These are phyloP conservation scores for Paraescarpia echinospica DNA, from an alignment of 1,140 invertebrate species.

Conservation along the genomic window DNA sequence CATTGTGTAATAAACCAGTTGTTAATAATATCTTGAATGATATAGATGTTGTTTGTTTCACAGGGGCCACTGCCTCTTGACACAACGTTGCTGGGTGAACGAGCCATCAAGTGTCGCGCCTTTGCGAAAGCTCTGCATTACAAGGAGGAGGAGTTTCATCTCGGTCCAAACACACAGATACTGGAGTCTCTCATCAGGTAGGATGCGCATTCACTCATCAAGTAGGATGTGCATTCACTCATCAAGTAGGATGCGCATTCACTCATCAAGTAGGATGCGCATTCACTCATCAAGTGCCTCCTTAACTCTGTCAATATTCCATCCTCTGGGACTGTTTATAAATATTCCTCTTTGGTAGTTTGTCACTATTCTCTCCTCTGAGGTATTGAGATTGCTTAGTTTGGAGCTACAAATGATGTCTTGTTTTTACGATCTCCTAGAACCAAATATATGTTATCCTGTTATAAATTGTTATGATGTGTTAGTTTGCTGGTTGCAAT, in stretches of 20 bases:
- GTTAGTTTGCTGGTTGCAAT: neutral
- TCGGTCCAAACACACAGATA: slow-evolving; percentile 72
- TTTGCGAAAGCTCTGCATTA: slow-evolving; percentile 97
- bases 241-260: no score
- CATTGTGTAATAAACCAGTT: no score
- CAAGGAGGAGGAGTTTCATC: slow-evolving; percentile 94
- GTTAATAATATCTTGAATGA: no score
- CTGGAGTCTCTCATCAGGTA: slow-evolving; percentile 86
- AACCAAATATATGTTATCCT: no score
- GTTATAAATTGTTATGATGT: no score
- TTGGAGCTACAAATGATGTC: neutral
- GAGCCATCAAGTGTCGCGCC: slow-evolving; percentile 70
- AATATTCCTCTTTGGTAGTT: no score
- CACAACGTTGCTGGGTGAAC: slow-evolving; percentile 70
- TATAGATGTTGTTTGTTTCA: neutral
- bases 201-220: neutral
- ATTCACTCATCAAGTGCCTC: no score
- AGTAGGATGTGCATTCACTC: no score
- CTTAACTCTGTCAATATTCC: neutral
- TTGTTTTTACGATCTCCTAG: no score
- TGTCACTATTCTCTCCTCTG: no score
- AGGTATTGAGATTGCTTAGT: neutral
- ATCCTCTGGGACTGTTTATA: no score
- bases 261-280: no score
- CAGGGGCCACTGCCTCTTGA: slow-evolving; percentile 88